A percentile compares a stretch with the other conserved stretches of the same genome.
Conservation (phyloP, 2,113 vertebrate genomes). For the Odocoileus hemionus region DNA sequence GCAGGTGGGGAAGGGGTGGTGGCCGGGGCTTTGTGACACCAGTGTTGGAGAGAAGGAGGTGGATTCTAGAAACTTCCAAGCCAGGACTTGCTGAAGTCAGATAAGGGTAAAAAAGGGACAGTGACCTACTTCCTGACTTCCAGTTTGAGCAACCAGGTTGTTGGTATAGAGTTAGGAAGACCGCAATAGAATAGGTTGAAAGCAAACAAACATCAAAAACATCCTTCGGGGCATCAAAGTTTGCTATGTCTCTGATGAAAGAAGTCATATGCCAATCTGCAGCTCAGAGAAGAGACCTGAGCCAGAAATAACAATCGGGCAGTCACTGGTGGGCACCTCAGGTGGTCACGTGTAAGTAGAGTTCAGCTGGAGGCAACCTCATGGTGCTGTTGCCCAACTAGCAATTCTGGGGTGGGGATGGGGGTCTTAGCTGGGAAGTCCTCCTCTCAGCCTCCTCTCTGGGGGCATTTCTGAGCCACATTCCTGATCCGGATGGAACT, state of each 20-base stretch:
- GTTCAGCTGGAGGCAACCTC: neutral
- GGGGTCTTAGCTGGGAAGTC: fast-evolving
- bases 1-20: neutral
- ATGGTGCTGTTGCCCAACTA: fast-evolving
- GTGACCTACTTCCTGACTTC: neutral
- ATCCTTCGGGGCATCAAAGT: neutral
- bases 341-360: fast-evolving
- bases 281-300: neutral
- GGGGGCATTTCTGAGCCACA: neutral
- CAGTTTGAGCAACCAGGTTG: neutral
- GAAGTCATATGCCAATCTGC: fast-evolving
- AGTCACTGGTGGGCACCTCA: fast-evolving
- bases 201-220: neutral
- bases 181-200: neutral
- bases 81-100: neutral
- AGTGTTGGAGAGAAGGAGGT: neutral
- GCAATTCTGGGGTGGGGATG: neutral
- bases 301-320: neutral
- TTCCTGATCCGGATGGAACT: neutral
- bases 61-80: neutral
- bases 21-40: neutral
- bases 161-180: neutral
- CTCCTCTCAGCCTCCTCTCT: neutral
- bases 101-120: neutral
- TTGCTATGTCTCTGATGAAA: neutral